Conservation (phyloP, 1,140 invertebrate genomes). For the Sipha flava region DNA sequence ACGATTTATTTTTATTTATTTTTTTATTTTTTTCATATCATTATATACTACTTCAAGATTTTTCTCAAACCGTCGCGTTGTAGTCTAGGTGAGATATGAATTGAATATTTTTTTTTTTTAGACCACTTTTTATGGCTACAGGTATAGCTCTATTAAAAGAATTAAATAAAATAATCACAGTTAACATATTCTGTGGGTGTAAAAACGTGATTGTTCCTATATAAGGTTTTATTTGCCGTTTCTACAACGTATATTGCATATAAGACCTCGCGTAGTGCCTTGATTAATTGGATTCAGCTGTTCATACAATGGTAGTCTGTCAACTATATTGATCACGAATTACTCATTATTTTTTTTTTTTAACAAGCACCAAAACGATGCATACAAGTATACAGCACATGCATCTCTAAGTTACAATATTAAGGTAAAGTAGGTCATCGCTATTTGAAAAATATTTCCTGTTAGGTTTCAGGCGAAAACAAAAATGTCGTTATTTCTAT, state of each 20-base stretch:
- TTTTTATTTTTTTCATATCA: neutral
- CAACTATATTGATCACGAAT: neutral
- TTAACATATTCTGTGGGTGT: neutral
- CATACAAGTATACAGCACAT: no score
- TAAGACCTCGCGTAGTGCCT: neutral
- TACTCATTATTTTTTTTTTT: neutral
- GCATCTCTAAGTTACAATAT: no score
- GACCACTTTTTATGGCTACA: neutral
- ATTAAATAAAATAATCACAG: neutral
- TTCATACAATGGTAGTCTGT: neutral
- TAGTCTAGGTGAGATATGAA: neutral
- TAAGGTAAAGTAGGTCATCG: no score
- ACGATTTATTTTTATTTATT: neutral
- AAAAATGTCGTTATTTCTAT: no score
- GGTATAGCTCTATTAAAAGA: neutral
- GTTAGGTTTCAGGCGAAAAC: no score
- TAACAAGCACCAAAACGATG: neutral
- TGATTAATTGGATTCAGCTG: slow-evolving; percentile 13
- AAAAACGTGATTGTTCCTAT: neutral
- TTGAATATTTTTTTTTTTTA: neutral
- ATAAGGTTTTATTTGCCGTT: neutral
- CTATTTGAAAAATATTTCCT: no score
- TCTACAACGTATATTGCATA: neutral
- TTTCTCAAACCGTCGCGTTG: neutral
- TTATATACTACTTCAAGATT: no score